phyloP scores from a whole-genome alignment of 2,113 vertebrate genomes.

The Sigmodon hispidus region DNA sequence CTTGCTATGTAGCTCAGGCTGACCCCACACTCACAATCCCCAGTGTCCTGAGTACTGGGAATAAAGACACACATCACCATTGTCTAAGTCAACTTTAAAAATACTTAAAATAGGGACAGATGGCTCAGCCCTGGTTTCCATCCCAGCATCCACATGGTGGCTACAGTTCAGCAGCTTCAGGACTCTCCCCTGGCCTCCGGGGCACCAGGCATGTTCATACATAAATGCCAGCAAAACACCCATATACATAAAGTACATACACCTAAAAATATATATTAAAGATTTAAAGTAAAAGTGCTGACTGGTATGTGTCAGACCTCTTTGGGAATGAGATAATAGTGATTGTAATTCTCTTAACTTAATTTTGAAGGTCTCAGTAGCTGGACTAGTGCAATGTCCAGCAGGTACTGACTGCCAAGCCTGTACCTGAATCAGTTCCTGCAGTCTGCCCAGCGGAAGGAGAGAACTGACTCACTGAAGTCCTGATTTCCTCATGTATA shows the following conservation, averaged over 20 bases:
- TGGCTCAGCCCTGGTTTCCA: not conserved
- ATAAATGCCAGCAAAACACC: not conserved
- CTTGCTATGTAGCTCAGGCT: not conserved
- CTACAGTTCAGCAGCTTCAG: not conserved
- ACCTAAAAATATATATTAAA: not conserved
- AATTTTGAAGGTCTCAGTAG: conserved; percentile 17
- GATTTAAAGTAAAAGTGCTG: not conserved
- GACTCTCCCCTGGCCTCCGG: not conserved
- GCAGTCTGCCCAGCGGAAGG: no score
- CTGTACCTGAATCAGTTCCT: not conserved
- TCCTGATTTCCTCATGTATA: not conserved
- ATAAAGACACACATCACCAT: not conserved
- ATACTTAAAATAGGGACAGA: not conserved
- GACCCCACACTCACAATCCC: not conserved
- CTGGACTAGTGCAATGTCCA: not conserved
- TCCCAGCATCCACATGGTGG: not conserved
- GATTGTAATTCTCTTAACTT: not conserved
- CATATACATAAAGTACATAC: not conserved
- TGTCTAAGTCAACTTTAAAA: not conserved
- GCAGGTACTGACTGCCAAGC: not conserved
- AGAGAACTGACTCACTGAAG: not conserved
- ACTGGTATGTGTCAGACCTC: not conserved
- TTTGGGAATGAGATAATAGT: not conserved
- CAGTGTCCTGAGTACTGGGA: not conserved
- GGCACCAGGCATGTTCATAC: not conserved